These are phyloP conservation scores for Drymodes brunneopygia DNA, from an alignment of 2,113 vertebrate genomes.

Conservation along the genomic window DNA sequence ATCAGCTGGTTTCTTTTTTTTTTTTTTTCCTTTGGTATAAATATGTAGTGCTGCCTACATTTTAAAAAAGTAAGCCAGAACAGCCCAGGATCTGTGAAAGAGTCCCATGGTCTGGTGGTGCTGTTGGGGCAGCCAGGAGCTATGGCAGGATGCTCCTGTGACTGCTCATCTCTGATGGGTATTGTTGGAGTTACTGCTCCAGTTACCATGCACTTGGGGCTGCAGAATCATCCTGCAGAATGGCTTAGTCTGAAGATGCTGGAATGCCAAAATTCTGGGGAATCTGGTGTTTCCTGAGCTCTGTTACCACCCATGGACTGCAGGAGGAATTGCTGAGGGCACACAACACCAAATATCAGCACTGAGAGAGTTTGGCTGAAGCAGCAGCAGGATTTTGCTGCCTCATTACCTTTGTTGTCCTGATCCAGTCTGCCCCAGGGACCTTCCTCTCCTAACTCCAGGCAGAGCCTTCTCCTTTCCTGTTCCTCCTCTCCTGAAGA, in stretches of 20 bases:
- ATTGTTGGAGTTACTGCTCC: not conserved
- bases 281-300: not conserved
- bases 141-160: not conserved
- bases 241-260: not conserved
- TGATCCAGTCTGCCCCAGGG: not conserved
- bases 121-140: not conserved
- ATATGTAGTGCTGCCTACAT: not conserved
- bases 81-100: not conserved
- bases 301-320: not conserved
- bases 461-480: not conserved
- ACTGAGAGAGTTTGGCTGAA: not conserved
- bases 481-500: not conserved
- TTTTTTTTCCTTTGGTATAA: not conserved
- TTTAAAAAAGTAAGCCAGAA: not conserved
- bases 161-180: fast-evolving
- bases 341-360: fast-evolving
- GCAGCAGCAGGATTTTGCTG: not conserved
- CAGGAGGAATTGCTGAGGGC: not conserved
- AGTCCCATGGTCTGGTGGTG: not conserved
- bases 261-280: not conserved
- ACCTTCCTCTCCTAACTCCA: not conserved
- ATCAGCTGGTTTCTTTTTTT: not conserved
- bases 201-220: not conserved
- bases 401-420: not conserved
- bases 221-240: not conserved